Evolutionary conservation across 2,797 vertebrate species (phyloP), one percentile per base, ranked within the genome.

Genomic region (Thalassophryne amazonica): DNA sequence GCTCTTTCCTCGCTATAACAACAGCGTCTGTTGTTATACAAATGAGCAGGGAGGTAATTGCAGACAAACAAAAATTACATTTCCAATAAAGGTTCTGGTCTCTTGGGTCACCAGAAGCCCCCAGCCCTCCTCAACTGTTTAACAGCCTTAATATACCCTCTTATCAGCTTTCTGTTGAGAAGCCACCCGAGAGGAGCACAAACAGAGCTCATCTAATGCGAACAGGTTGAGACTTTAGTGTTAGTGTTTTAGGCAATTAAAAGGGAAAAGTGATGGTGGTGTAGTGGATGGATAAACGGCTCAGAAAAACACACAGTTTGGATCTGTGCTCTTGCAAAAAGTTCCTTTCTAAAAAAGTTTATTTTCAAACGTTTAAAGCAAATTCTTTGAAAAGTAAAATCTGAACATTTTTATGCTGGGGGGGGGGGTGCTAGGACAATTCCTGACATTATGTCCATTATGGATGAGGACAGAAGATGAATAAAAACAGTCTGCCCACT

Each of bases 31-130:
- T n/a, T n/a, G n/a, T 84, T 86, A 88, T 92, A 90, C 86, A 89
- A 91, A 91, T 87, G 86, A 89, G 87, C 54, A 27, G 76, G 85
- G 73, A 85, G 86, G 87, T 90, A 91, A 90, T 90, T 89, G 88
- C 81, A 84, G 83, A 84, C 87, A 86, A 90, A 91, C 89, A 90
- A 90, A 90, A 90, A 90, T 87, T 89, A 88, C 86, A 91, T 90
- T 90, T 91, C 88, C 88, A 92, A 89, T 92, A 89, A 90, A 88
- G 84, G 83, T 62, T 80, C 69, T 66, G 74, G 81, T 86, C 80
- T 85, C 78, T 76, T 68, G 73, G 68, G 51, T 67, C 81, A 79
- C 69, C 82, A 68, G 73, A 86, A 83, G 80, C 81, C 81, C 83
- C 63, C 50, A 43, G 73, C 81, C 70, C 76, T 75, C 73, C 76